These are phyloP conservation scores for Lycodopsis pacificus DNA, from an alignment of 2,797 vertebrate species.

Conservation along the genomic window DNA sequence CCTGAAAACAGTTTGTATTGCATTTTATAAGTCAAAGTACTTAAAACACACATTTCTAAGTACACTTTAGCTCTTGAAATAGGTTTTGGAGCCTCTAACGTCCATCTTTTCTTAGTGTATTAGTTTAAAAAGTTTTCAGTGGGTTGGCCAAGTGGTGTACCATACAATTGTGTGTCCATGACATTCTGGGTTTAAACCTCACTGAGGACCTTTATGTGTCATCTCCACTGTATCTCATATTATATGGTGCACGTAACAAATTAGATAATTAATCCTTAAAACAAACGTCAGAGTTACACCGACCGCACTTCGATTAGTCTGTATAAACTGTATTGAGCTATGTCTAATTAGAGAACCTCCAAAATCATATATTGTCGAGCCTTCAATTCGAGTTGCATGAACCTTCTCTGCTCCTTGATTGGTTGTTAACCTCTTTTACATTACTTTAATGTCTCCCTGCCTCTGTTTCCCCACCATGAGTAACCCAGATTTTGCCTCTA, in stretches of 20 bases:
- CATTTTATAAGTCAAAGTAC: background rate
- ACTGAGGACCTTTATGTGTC: background rate
- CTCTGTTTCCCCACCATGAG: slow-evolving; percentile 24
- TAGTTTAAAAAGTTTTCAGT: background rate
- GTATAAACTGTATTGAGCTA: background rate
- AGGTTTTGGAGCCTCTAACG: background rate
- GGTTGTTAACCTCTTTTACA: slow-evolving; percentile 9
- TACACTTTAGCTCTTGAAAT: background rate
- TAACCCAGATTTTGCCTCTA: slow-evolving; percentile 10
- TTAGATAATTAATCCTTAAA: background rate
- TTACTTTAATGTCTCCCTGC: slow-evolving; percentile 12
- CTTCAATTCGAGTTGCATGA: slow-evolving; percentile 28
- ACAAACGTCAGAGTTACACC: background rate
- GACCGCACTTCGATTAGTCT: background rate
- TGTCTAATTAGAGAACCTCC: slow-evolving; percentile 6
- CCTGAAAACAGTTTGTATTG: slow-evolving; percentile 19
- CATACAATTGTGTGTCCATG: slow-evolving; percentile 3
- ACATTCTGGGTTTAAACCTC: slow-evolving; percentile 14
- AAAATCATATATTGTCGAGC: background rate
- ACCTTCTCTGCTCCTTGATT: slow-evolving; percentile 17
- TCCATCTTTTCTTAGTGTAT: background rate
- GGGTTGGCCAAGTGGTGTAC: background rate
- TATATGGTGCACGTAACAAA: background rate
- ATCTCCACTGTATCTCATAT: background rate
- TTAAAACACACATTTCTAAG: background rate